Conservation (phyloP, 2,888 invertebrate genomes). For the Caenorhabditis becei region DNA sequence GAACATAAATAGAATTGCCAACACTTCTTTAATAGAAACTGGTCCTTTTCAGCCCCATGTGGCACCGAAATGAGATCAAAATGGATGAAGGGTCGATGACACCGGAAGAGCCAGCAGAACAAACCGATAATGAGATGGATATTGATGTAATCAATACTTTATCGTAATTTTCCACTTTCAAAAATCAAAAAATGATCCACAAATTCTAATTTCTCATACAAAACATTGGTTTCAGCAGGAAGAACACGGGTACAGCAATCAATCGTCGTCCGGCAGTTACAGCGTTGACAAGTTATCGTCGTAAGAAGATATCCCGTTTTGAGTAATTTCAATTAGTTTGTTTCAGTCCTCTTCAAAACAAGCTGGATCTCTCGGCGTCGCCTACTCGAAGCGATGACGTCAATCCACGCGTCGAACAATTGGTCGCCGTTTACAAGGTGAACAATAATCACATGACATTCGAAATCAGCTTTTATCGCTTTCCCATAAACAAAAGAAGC, state of each 20-base stretch:
- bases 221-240: conserved; percentile 45
- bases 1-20: neutral
- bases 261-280: conserved; percentile 35
- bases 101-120: conserved; percentile 42
- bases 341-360: conserved; percentile 44
- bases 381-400: conserved; percentile 27
- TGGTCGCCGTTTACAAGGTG: conserved; percentile 51
- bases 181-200: too few relatives aligned
- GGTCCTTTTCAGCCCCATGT: conserved; percentile 34
- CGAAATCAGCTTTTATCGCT: conserved; percentile 1
- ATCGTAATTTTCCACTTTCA: too few relatives aligned
- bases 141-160: conserved; percentile 18
- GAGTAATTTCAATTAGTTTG: neutral
- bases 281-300: conserved; percentile 48
- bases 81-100: conserved; percentile 63
- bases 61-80: conserved; percentile 44
- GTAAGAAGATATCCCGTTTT: conserved; percentile 10
- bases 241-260: conserved; percentile 50
- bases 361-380: conserved; percentile 50
- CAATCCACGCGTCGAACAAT: conserved; percentile 47
- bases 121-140: conserved; percentile 45
- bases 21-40: neutral
- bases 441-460: neutral
- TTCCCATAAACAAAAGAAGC: neutral
- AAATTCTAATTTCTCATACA: too few relatives aligned